Evolutionary conservation across 92 coral and sea anemone species (phyloP).

Genomic region (Palythoa grandiflora): DNA sequence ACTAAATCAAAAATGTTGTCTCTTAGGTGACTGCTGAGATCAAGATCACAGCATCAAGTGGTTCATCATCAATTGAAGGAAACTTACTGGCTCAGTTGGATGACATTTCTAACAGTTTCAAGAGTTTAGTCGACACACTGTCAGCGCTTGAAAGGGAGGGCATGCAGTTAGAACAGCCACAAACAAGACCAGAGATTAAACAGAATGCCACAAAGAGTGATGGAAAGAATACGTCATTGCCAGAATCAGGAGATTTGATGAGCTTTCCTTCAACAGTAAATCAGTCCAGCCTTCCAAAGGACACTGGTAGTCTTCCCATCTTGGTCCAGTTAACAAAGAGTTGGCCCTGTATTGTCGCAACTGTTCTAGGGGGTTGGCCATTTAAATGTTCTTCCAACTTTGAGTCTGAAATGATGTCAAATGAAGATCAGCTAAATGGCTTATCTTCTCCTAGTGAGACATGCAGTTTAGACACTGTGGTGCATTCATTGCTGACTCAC

Average conservation of each 20-base stretch:
- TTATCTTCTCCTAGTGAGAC: slow-evolving; percentile 53
- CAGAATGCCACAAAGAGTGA: slow-evolving; percentile 15
- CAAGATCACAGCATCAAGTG: slow-evolving; percentile 77
- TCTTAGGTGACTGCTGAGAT: slow-evolving; percentile 70
- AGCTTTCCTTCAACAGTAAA: slow-evolving; percentile 28
- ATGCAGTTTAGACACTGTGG: slow-evolving; percentile 76
- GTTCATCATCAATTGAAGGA: slow-evolving; percentile 72
- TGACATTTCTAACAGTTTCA: slow-evolving; percentile 85
- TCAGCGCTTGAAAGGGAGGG: slow-evolving; percentile 71
- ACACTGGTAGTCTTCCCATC: slow-evolving; percentile 62
- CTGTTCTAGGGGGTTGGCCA: slow-evolving; percentile 78
- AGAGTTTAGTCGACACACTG: slow-evolving; percentile 82
- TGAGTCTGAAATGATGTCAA: slow-evolving; percentile 52
- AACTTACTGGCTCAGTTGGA: slow-evolving; percentile 84
- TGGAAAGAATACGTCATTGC: slow-evolving; percentile 3
- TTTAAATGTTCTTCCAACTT: slow-evolving; percentile 7
- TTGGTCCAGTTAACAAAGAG: slow-evolving; percentile 80
- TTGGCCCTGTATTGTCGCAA: slow-evolving; percentile 89
- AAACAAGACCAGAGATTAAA: slow-evolving; percentile 2
- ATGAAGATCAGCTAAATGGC: slow-evolving; percentile 31
- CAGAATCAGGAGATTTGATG: slow-evolving; percentile 35
- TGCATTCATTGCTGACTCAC: slow-evolving; percentile 73
- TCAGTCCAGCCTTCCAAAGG: slow-evolving; percentile 17
- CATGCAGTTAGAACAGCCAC: neutral
- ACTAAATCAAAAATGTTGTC: neutral